These are phyloP conservation scores for Spilogale gracilis DNA, from an alignment of 2,113 vertebrate genomes.

Conservation along the genomic window DNA sequence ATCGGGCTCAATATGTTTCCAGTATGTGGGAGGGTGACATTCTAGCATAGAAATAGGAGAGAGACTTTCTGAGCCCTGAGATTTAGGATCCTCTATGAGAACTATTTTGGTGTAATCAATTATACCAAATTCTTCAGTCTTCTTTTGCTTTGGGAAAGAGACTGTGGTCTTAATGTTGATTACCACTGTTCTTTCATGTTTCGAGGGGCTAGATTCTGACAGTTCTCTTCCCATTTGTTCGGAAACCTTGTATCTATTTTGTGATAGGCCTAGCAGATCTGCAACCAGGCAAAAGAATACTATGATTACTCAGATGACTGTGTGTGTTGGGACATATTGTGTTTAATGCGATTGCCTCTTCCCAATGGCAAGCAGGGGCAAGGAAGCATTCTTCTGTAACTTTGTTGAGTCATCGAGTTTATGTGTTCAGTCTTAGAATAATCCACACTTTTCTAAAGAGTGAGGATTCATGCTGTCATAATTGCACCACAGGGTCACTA, in stretches of 20 bases:
- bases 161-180: not conserved
- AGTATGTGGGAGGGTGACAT: not conserved
- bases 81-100: not conserved
- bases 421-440: not conserved
- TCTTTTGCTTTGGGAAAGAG: slow-evolving; percentile 16
- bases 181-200: not conserved
- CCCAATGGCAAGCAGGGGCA: not conserved
- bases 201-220: not conserved
- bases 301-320: not conserved
- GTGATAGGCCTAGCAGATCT: not conserved
- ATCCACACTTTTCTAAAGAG: not conserved
- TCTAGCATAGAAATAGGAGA: slow-evolving; percentile 78
- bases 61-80: not conserved
- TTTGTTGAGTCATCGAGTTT: not conserved
- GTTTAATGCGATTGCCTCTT: not conserved
- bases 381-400: not conserved
- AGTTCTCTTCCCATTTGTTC: not conserved
- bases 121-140: not conserved
- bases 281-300: not conserved
- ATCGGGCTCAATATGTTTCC: not conserved
- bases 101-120: slow-evolving; percentile 1
- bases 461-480: not conserved
- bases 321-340: not conserved
- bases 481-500: not conserved
- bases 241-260: slow-evolving; percentile 14